Conservation (phyloP, 2,888 invertebrate genomes). For the Baronia brevicornis region DNA sequence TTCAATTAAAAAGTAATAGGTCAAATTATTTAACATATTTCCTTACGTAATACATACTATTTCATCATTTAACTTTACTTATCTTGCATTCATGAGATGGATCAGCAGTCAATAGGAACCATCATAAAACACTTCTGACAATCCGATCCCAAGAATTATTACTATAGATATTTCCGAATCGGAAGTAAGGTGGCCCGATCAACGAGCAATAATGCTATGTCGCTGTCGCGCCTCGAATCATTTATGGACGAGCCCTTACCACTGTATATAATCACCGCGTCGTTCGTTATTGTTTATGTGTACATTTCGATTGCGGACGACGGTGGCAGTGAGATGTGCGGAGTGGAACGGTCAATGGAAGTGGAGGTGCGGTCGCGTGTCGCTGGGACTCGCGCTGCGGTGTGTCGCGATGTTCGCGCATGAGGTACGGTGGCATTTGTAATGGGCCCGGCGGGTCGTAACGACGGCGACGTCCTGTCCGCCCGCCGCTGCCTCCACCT, state of each 20-base stretch:
- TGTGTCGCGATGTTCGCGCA: slow-evolving; percentile 49
- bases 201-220: slow-evolving; percentile 69
- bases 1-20: too few relatives aligned
- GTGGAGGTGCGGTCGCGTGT: slow-evolving; percentile 41
- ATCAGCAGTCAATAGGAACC: slow-evolving; percentile 48
- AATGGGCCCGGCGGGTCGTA: slow-evolving; percentile 64
- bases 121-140: slow-evolving; percentile 52
- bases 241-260: slow-evolving; percentile 51
- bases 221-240: slow-evolving; percentile 66
- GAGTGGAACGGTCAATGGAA: slow-evolving; percentile 50
- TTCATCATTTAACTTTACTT: slow-evolving; percentile 22
- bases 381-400: slow-evolving; percentile 36
- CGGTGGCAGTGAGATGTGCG: slow-evolving; percentile 31
- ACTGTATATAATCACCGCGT: slow-evolving; percentile 18
- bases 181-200: slow-evolving; percentile 70
- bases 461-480: slow-evolving; percentile 75
- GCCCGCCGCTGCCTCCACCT: slow-evolving; percentile 54
- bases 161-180: slow-evolving; percentile 74
- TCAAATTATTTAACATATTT: too few relatives aligned
- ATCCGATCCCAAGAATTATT: slow-evolving; percentile 59
- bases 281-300: slow-evolving; percentile 19
- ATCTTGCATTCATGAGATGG: slow-evolving; percentile 44
- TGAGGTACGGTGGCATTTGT: slow-evolving; percentile 68
- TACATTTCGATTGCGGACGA: slow-evolving; percentile 49
- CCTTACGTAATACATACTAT: slow-evolving; percentile 21